These are phyloP conservation scores for Nerophis ophidion DNA, from an alignment of 2,113 vertebrate genomes.

Conservation along the genomic window DNA sequence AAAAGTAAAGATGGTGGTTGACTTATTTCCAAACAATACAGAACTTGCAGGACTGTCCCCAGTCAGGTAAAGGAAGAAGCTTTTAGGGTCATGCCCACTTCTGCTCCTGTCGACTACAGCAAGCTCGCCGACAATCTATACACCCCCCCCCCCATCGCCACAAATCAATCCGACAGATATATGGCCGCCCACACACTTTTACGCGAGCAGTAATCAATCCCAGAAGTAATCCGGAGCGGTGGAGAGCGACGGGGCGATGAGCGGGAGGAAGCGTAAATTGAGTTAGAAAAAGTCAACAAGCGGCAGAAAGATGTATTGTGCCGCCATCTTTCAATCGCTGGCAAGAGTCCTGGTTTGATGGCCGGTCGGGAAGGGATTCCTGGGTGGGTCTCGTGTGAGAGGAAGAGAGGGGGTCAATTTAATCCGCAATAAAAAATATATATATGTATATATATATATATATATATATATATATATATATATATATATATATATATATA, in stretches of 20 bases:
- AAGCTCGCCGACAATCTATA: conserved; percentile 18
- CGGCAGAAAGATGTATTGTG: conserved; percentile 2
- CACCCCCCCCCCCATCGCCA: conserved; percentile 10
- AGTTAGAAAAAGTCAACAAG: background rate
- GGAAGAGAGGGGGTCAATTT: too few relatives aligned
- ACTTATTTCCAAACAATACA: background rate
- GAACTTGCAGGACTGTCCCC: background rate
- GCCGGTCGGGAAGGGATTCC: too few relatives aligned
- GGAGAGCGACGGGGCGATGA: conserved; percentile 2
- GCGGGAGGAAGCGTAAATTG: conserved; percentile 4
- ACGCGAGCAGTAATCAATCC: conserved; percentile 52
- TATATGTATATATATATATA: too few relatives aligned
- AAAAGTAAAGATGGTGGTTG: background rate
- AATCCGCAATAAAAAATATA: too few relatives aligned
- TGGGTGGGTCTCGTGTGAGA: too few relatives aligned
- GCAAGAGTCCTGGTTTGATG: too few relatives aligned
- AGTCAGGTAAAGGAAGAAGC: too few relatives aligned
- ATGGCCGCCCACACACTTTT: conserved; percentile 49
- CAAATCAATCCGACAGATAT: conserved; percentile 45
- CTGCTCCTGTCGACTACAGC: background rate
- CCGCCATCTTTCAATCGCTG: too few relatives aligned
- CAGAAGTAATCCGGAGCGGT: conserved; percentile 39
- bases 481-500: too few relatives aligned
- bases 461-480: too few relatives aligned
- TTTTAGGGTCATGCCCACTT: too few relatives aligned